Base-by-base conservation (phyloP, 2,113 vertebrate species). In the Xyrauchen texanus region DNA sequence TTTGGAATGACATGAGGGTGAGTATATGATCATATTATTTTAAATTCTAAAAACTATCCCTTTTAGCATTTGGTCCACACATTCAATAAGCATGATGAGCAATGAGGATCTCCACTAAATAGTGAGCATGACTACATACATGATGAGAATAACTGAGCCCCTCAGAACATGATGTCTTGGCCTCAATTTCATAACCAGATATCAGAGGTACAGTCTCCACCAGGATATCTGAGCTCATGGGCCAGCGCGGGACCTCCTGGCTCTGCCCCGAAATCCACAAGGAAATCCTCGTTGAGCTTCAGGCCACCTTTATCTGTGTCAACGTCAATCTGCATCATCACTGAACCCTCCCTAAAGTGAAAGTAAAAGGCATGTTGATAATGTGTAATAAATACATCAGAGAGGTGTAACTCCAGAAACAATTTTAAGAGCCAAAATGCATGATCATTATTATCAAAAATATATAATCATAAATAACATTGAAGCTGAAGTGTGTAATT, bases 191-290 rank as follows among this genome's bases (percentile, higher is more conserved):
- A 96, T 10, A 94, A 8, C 95, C 96, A 98, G 89, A 99, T 99
- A 85, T 99, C 97, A 0, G 97, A 98, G 57, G 91, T 95, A 66
- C 94, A 94, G 88, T 98, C 97, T 0, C 97, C 97, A 0, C 96
- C 96, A 0, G 96, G 96, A 77, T 98, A 98, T 3, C 96, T 90
- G 13, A 96, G 70, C 90, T 99, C 97, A 0, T 99, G 96, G 75
- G 96, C 96, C 5, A 98, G 89, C 3, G 61, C 93, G 0, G 97
- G 96, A 15, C 97, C 97, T 0, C 82, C 90, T 0, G 97, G 96
- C 66, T 99, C 97, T 84, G 93, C 92, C 45, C 96, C 96, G 7
- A 98, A 99, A 85, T 99, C 96, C 85, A 99, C 95, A 81, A 99
- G 89, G 93, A 98, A 99, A 83, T 95, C 76, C 16, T 90, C 66